Base-by-base conservation (phyloP, 2,113 vertebrate species). In the Macroglossus sobrinus region DNA sequence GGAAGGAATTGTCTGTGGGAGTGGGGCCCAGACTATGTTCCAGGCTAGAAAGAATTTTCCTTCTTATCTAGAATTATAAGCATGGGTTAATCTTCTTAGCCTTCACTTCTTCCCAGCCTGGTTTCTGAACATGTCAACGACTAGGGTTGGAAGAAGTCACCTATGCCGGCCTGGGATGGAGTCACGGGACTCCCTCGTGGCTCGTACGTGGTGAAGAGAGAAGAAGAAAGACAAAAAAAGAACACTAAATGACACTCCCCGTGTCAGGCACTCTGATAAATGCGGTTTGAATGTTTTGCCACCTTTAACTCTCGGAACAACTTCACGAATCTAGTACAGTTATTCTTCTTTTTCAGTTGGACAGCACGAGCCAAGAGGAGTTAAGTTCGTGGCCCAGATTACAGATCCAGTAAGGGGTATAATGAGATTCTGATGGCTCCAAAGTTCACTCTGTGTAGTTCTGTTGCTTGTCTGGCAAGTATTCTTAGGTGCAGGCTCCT, bases 101-200 rank as follows among this genome's bases (percentile, higher is more conserved):
- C 13, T 18, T 40, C 35, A 40, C 18, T 47, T 80, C 72, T 89
- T 26, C 28, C 3, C 8, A n/a, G 43, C n/a, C 18, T 45, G 0
- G 15, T 88, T 43, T 71, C 55, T 81, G 40, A 55, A 88, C 4
- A 3, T 35, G 35, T n/a, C 75, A 50, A 24, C 33, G 30, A 5
- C 43, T 11, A 33, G 28, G 35, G 68, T 57, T 90, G 14, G 47
- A 68, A 43, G 78, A 40, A 79, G 28, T 24, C 47, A 19, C 76
- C 22, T 68, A 43, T 33, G 15, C 50, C 30, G 9, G 16, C 22
- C 59, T 74, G 43, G n/a, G n/a, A 53, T 72, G 13, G 35, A 74
- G 68, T 30, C 11, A 3, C 3, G 2, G n/a, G 14, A 2, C 43
- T 38, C 40, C 16, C 57, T 63, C 45, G 0, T 1, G 9, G 33